Base-by-base conservation (phyloP, 1,140 invertebrate species). In the Heliconius melpomene region DNA sequence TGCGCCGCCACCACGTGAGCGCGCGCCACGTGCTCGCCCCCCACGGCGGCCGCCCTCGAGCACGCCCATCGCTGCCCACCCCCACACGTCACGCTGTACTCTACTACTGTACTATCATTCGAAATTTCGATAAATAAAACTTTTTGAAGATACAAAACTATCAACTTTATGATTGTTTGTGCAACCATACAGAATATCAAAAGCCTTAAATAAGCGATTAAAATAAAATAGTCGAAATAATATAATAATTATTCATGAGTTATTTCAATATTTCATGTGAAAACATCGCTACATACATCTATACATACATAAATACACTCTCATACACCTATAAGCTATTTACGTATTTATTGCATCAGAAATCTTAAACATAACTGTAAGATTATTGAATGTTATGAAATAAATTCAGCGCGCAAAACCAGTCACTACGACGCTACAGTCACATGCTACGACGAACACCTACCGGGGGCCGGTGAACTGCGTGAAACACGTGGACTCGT, bases 21-120 rank as follows among this genome's bases (percentile, higher is more conserved):
- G 91, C 88, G 89, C 90, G 83, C 84, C 89, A 93, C 93, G 92
- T 93, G 90, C 90, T 90, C 87, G 85, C 83, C 66, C 82, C 84
- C 84, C 86, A 84, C 94, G 89, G 77, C 82, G 73, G 79, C 84
- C 86, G 77, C 85, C 81, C 84, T 70, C 74, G 79, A 87, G 87
- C 86, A 87, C 89, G 83, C 87, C 54, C 54, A 60, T 7, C 74
- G 54, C 54, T 57, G n/a, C 80, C 82, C 86, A 83, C 80, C 79
- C 78, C 80, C 74, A 79, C 74, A 50, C 74, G 18, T 23, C 52
- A 54, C 18, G 18, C 52, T 46, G 3, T 18, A 57, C 23, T 66
- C 26, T 66, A 66, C 60, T 66, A 23, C n/a, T 57, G 0, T 57
- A 23, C 11, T 2, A 13, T 13, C 5, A 66, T 7, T 23, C 16